Evolutionary conservation across 2,888 invertebrate genomes (phyloP).

Genomic region (Eupithecia inturbata): DNA sequence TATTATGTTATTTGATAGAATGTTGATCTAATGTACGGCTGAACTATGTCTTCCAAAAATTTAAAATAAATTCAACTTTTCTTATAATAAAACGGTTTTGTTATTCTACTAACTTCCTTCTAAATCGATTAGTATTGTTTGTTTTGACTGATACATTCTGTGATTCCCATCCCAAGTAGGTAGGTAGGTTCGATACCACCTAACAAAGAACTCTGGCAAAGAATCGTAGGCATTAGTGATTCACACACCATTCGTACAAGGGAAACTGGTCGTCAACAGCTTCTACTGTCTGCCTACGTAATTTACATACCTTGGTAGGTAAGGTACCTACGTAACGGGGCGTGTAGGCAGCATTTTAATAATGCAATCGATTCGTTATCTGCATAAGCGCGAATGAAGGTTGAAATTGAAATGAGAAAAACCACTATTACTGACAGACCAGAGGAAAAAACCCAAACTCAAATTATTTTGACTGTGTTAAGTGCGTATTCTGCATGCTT

Average conservation of each 20-base stretch:
- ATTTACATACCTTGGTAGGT: constrained; percentile 19
- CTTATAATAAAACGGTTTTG: background rate
- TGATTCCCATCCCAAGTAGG: background rate
- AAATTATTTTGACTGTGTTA: background rate
- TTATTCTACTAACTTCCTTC: background rate
- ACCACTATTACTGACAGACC: background rate
- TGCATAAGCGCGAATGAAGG: constrained; percentile 1
- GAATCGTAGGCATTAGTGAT: constrained; percentile 20
- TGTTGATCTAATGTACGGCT: constrained; percentile 35
- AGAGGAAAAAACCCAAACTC: background rate
- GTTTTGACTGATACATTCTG: background rate
- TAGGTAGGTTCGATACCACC: too few relatives aligned
- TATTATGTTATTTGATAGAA: constrained; percentile 7
- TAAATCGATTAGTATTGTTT: background rate
- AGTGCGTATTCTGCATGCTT: background rate
- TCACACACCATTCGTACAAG: constrained; percentile 22
- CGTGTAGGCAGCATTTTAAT: constrained; percentile 39
- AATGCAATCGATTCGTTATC: constrained; percentile 27
- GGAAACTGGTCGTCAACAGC: constrained; percentile 25
- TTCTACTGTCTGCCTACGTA: constrained; percentile 37
- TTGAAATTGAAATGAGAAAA: constrained; percentile 8
- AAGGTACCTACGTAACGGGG: constrained; percentile 26
- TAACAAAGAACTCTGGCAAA: constrained; percentile 17
- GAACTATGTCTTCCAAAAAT: constrained; percentile 52
- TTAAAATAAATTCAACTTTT: background rate